phyloP scores from a whole-genome alignment of 2,797 vertebrate genomes.

The Peromyscus melanophrys region DNA sequence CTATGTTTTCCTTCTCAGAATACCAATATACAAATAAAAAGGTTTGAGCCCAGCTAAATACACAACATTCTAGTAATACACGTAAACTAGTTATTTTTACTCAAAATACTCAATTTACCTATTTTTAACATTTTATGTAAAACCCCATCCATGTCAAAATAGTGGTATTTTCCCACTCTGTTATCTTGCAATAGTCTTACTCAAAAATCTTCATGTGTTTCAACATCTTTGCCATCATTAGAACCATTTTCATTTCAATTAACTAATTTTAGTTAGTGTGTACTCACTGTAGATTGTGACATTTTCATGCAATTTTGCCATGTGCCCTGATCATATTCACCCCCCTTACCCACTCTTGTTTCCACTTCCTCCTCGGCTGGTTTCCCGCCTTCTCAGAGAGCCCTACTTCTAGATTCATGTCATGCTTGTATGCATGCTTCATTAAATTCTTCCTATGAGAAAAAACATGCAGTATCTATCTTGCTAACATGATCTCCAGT shows the following conservation, averaged over 20 bases:
- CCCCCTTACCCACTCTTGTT: not conserved
- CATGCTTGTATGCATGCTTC: not conserved
- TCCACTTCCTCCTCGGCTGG: no score
- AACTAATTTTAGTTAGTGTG: not conserved
- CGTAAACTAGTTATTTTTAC: not conserved
- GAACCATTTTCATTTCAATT: not conserved
- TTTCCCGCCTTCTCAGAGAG: not conserved
- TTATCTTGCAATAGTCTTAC: not conserved
- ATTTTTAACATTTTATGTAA: slow-evolving; percentile 30
- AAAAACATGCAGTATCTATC: not conserved
- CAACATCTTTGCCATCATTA: not conserved
- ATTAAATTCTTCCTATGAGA: not conserved
- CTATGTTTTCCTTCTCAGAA: not conserved
- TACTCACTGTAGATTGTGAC: no score
- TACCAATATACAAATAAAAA: not conserved
- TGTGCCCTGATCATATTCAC: not conserved
- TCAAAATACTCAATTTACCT: not conserved
- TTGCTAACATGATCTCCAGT: not conserved
- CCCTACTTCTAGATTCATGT: not conserved
- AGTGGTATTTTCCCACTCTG: not conserved
- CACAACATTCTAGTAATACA: not conserved
- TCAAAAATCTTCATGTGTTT: not conserved
- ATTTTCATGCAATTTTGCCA: not conserved
- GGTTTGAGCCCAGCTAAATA: not conserved
- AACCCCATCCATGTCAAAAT: not conserved